These are phyloP conservation scores for Pelodiscus sinensis DNA, from an alignment of 2,113 vertebrate genomes.

Conservation along the genomic window DNA sequence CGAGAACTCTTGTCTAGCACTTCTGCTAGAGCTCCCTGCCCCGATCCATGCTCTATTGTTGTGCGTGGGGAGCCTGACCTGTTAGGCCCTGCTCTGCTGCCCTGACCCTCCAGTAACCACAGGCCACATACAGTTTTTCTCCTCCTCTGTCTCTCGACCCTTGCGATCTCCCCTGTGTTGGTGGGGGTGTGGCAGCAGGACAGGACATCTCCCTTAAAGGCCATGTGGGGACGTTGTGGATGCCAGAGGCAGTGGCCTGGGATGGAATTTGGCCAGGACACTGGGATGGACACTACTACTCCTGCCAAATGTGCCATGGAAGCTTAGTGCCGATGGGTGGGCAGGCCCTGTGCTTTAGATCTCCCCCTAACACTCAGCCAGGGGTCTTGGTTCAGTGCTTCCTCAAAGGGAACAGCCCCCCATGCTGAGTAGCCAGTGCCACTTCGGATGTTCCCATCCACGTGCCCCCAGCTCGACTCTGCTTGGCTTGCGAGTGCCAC, in stretches of 20 bases:
- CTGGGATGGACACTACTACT: slow-evolving; percentile 36
- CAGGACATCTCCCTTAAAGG: slow-evolving; percentile 52
- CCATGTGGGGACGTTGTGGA: slow-evolving; percentile 30
- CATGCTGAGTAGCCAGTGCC: neutral
- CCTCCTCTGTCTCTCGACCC: neutral
- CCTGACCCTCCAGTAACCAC: neutral
- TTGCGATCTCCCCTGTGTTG: neutral
- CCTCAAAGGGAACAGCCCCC: neutral
- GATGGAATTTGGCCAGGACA: slow-evolving; percentile 62
- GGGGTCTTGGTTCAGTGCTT: neutral
- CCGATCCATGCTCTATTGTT: neutral
- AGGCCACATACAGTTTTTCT: neutral
- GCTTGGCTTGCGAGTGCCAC: neutral
- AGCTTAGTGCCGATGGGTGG: neutral
- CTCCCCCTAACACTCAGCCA: neutral
- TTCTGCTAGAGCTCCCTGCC: neutral
- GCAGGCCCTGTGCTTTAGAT: neutral
- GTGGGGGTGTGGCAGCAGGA: slow-evolving; percentile 52
- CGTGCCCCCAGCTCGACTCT: neutral
- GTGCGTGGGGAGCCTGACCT: rapidly evolving
- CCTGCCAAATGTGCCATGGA: neutral
- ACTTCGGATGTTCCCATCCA: neutral
- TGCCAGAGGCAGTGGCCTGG: slow-evolving; percentile 58
- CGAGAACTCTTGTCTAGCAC: neutral
- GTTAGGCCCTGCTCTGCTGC: neutral